These are phyloP conservation scores for Oncorhynchus nerka DNA, from an alignment of 2,113 vertebrate genomes.

Conservation along the genomic window DNA sequence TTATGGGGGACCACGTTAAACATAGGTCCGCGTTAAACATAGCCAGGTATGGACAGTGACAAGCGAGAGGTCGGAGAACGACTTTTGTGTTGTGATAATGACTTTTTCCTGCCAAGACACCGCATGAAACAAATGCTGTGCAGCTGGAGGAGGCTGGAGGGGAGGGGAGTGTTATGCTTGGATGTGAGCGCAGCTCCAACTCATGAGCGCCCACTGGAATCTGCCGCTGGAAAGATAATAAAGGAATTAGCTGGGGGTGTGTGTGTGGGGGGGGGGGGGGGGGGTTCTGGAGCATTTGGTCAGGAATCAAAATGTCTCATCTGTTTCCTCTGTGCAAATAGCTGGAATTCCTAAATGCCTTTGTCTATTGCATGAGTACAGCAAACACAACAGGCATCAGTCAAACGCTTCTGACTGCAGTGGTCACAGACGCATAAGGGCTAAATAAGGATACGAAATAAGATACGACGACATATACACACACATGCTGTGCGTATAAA, in stretches of 20 bases:
- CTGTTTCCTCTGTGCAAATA: conserved; percentile 89
- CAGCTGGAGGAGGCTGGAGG: conserved; percentile 71
- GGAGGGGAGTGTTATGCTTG: conserved; percentile 78
- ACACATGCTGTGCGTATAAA: neutral
- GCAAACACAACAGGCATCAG: conserved; percentile 41
- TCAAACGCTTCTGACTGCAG: conserved; percentile 8
- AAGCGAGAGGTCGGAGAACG: conserved; percentile 43
- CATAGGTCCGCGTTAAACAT: conserved; percentile 47
- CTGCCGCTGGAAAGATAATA: conserved; percentile 91
- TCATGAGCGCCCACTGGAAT: conserved; percentile 85
- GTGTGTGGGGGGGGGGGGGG: conserved; percentile 1
- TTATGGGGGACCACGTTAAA: conserved; percentile 36
- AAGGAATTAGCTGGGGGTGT: conserved; percentile 81
- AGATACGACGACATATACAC: conserved; percentile 8
- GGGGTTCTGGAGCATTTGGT: conserved; percentile 84
- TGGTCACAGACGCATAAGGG: conserved; percentile 17
- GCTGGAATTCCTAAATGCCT: conserved; percentile 85
- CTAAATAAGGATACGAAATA: neutral
- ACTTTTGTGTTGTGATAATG: conserved; percentile 63
- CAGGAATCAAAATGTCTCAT: conserved; percentile 94
- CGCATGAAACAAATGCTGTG: conserved; percentile 77
- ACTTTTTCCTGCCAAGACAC: conserved; percentile 71
- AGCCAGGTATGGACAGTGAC: conserved; percentile 58
- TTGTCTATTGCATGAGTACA: conserved; percentile 78
- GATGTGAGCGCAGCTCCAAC: conserved; percentile 74